Evolutionary conservation across 2,113 vertebrate species (phyloP).

Genomic region (Chloropsis cyanopogon): DNA sequence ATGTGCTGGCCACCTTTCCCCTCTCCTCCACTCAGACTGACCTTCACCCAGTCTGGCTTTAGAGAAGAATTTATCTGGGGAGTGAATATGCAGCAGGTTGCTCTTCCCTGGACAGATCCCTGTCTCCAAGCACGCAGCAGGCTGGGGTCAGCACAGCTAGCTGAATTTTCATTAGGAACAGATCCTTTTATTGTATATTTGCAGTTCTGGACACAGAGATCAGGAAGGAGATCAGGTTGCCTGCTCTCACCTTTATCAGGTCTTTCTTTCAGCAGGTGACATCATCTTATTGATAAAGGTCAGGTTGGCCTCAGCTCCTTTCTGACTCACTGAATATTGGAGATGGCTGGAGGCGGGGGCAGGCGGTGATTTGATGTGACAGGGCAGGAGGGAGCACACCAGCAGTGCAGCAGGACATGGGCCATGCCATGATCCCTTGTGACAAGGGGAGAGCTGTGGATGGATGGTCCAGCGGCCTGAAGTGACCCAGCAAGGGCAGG

Average conservation of each 20-base stretch:
- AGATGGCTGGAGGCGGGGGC: neutral
- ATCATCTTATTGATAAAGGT: conserved; percentile 45
- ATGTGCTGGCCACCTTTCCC: neutral
- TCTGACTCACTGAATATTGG: conserved; percentile 42
- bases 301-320: neutral
- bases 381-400: conserved; percentile 17
- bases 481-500: neutral
- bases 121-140: neutral
- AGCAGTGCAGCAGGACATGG: neutral
- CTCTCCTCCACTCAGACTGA: neutral
- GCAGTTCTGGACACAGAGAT: neutral
- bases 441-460: neutral
- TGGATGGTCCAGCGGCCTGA: neutral
- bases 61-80: neutral
- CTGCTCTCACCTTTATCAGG: neutral
- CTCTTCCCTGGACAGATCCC: neutral
- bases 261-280: neutral
- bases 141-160: neutral
- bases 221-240: neutral
- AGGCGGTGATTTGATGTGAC: conserved; percentile 42
- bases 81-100: neutral
- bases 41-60: neutral
- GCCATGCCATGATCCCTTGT: neutral
- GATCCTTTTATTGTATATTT: neutral
- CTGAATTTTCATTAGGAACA: neutral